Evolutionary conservation across 2,888 invertebrate species (phyloP).

Genomic region (Gisinianus flammeolus): DNA sequence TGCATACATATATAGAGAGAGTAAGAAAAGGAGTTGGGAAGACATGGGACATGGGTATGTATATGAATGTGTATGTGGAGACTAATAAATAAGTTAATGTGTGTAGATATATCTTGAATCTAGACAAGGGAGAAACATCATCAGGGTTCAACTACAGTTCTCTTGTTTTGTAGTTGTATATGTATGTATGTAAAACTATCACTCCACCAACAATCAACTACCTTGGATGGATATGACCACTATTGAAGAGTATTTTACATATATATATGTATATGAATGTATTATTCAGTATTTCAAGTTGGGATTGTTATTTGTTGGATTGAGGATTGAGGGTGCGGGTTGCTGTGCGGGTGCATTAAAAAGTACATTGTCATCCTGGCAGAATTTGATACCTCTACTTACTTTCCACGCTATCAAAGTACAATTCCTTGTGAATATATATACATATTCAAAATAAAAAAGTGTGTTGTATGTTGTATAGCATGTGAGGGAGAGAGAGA

Average conservation of each 20-base stretch:
- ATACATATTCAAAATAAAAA: too few species aligned
- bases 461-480: neutral
- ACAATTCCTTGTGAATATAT: neutral
- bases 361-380: slow-evolving; percentile 17
- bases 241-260: neutral
- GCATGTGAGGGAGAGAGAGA: neutral
- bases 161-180: neutral
- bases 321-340: neutral
- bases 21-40: too few species aligned
- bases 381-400: neutral
- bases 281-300: neutral
- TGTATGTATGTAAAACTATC: neutral
- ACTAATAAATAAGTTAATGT: too few species aligned
- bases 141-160: slow-evolving; percentile 3
- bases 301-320: neutral
- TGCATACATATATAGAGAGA: too few species aligned
- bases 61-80: too few species aligned
- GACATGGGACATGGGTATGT: too few species aligned
- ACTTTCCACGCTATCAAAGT: neutral
- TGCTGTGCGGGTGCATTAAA: slow-evolving; percentile 11
- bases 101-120: too few species aligned
- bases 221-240: neutral
- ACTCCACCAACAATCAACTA: neutral
- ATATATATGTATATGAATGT: neutral
- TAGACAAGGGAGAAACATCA: too few species aligned